phyloP scores from a whole-genome alignment of 2,797 vertebrate genomes.

The Tolypeutes matacus region DNA sequence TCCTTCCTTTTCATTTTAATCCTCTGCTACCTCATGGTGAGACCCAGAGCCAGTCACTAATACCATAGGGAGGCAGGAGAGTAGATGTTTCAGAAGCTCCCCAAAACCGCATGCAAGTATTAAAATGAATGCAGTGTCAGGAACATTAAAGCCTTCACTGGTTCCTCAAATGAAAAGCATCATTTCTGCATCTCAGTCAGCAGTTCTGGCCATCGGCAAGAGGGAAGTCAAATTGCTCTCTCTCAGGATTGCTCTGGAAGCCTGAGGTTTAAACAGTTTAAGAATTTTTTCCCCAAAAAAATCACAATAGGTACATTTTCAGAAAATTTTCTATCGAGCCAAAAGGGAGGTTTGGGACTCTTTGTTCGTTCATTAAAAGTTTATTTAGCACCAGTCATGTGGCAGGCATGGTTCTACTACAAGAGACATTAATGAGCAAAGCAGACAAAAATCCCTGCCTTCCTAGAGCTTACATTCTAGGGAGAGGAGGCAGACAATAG shows the following conservation, averaged over 20 bases:
- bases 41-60: background rate
- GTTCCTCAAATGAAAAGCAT: background rate
- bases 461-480: background rate
- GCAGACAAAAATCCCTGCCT: background rate
- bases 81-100: conserved; percentile 14
- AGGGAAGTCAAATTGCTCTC: background rate
- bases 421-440: background rate
- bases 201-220: conserved; percentile 9
- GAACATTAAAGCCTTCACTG: background rate
- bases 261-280: background rate
- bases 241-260: background rate
- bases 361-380: background rate
- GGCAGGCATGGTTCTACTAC: background rate
- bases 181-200: background rate
- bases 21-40: background rate
- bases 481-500: background rate
- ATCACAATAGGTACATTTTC: background rate
- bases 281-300: background rate
- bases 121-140: background rate
- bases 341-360: background rate
- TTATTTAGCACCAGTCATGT: background rate
- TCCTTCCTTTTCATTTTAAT: conserved; percentile 3
- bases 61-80: background rate
- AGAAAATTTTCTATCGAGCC: background rate
- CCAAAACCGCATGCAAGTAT: background rate